These are phyloP conservation scores for Procavia capensis DNA, from an alignment of 2,113 vertebrate species.

Conservation along the genomic window DNA sequence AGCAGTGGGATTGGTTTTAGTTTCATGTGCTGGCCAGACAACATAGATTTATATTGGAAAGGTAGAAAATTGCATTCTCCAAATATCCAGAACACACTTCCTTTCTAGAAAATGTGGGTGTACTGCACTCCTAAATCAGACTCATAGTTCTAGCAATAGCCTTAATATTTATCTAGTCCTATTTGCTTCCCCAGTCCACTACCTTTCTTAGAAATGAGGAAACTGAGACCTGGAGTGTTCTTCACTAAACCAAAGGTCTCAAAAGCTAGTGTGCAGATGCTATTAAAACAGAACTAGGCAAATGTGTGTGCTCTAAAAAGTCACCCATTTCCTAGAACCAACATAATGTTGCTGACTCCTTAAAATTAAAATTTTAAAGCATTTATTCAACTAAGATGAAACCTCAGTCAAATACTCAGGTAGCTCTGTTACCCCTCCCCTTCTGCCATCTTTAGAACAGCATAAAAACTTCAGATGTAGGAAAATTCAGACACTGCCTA, in stretches of 20 bases:
- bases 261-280: background rate
- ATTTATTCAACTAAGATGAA: conserved; percentile 18
- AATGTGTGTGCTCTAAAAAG: background rate
- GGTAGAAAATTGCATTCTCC: background rate
- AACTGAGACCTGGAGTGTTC: background rate
- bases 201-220: background rate
- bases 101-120: background rate
- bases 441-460: background rate
- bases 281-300: background rate
- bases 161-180: background rate
- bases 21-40: background rate
- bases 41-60: conserved; percentile 7
- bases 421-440: background rate
- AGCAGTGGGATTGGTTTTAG: too few species aligned
- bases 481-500: background rate
- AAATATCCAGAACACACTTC: background rate
- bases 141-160: background rate
- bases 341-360: background rate
- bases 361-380: background rate
- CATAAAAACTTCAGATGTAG: background rate
- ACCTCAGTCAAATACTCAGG: background rate
- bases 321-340: background rate
- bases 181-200: background rate
- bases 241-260: background rate
- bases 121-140: background rate